Conservation (phyloP, 2,797 vertebrate genomes). For the Myotis pilosus region DNA sequence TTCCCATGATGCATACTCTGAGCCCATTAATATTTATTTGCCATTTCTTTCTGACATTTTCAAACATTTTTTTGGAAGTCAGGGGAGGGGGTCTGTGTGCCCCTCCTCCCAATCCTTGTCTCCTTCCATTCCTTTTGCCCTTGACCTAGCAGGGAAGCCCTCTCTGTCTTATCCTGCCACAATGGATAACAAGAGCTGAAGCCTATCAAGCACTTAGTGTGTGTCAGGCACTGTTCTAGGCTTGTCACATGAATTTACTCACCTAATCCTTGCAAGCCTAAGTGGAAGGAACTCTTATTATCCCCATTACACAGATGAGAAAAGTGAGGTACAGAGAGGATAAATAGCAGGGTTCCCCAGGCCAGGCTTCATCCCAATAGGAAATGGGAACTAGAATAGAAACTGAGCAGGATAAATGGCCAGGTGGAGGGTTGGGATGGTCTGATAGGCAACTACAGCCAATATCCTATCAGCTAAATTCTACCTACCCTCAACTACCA, state of each 20-base stretch:
- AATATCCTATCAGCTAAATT: not conserved
- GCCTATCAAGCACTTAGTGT: not conserved
- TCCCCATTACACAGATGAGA: not conserved
- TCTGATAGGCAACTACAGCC: not conserved
- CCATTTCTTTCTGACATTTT: not conserved
- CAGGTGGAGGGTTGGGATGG: too few relatives aligned
- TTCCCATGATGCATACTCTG: fast-evolving
- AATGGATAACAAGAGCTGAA: not conserved
- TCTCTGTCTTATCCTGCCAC: not conserved
- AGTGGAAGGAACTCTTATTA: not conserved
- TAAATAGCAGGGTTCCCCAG: not conserved
- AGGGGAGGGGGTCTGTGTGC: not conserved
- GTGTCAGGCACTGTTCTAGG: not conserved
- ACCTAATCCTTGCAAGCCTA: not conserved
- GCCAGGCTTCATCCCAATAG: not conserved
- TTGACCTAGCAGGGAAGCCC: not conserved
- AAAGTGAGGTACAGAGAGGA: not conserved
- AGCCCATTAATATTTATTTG: not conserved
- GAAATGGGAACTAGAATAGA: not conserved
- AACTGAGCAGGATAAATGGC: not conserved
- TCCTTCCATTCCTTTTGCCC: not conserved
- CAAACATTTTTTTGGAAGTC: not conserved
- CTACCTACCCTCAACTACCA: not conserved
- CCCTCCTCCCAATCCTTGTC: not conserved
- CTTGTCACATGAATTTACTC: not conserved